Conservation (phyloP, 2,797 vertebrate genomes). For the Enteromius afrohamiltoni region DNA sequence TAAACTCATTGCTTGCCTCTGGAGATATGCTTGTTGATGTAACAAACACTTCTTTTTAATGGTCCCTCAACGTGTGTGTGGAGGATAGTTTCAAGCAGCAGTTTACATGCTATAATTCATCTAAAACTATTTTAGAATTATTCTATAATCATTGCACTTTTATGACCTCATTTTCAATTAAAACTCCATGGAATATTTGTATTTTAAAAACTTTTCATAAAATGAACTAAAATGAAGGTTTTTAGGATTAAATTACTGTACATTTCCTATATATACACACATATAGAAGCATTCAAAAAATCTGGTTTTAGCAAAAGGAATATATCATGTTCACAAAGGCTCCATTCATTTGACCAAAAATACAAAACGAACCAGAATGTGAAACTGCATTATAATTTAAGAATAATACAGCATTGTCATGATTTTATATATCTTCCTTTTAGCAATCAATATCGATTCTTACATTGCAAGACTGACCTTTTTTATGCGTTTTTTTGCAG, state of each 20-base stretch:
- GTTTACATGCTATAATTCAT: neutral
- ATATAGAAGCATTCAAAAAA: neutral
- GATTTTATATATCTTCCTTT: no score
- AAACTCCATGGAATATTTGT: neutral
- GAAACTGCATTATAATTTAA: neutral
- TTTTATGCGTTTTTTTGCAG: no score
- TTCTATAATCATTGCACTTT: neutral
- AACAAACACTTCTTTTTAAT: conserved; percentile 41
- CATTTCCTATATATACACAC: neutral
- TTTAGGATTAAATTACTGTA: no score
- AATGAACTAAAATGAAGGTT: neutral
- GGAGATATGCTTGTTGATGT: conserved; percentile 34
- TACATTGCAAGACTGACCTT: no score
- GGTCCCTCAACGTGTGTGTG: conserved; percentile 43
- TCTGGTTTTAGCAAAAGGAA: neutral
- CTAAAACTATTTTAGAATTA: neutral
- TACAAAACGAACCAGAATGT: no score
- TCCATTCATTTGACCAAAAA: neutral
- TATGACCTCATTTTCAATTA: neutral
- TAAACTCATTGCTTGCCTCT: conserved; percentile 35
- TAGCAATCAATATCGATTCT: no score
- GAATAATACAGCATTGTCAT: no score
- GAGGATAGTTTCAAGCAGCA: neutral
- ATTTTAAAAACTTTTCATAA: neutral
- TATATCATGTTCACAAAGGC: neutral